Evolutionary conservation across 2,888 invertebrate species (phyloP).

Genomic region (Erannis defoliaria): DNA sequence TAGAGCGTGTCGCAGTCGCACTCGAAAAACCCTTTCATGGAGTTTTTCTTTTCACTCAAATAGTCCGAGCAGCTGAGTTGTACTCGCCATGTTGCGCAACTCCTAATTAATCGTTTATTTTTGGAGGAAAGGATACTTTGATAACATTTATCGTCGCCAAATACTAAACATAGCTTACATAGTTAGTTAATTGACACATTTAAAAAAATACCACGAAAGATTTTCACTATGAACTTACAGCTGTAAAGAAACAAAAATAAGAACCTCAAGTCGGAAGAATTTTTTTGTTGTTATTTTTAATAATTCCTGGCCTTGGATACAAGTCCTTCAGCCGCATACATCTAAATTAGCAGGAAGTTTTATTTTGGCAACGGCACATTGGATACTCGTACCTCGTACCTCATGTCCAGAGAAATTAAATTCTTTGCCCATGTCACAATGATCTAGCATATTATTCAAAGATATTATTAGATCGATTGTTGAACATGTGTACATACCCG

Average conservation of each 20-base stretch:
- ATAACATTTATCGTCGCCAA: slow-evolving; percentile 1
- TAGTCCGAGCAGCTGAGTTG: slow-evolving; percentile 76
- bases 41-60: slow-evolving; percentile 64
- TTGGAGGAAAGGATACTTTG: slow-evolving; percentile 9
- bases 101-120: slow-evolving; percentile 42
- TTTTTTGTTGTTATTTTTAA: no score
- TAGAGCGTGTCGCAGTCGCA: slow-evolving; percentile 80
- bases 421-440: no score
- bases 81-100: slow-evolving; percentile 86
- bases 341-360: no score
- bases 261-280: no score
- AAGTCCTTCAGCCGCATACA: no score
- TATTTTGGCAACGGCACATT: no score
- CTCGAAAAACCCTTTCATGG: slow-evolving; percentile 68
- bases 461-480: no score
- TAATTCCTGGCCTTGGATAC: no score
- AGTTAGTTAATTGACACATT: slow-evolving; percentile 12
- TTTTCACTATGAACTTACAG: background rate
- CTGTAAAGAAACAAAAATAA: slow-evolving; percentile 5
- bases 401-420: no score
- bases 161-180: slow-evolving; percentile 2
- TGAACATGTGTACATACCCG: no score
- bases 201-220: slow-evolving; percentile 7
- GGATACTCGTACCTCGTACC: no score
- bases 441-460: no score